phyloP scores from a whole-genome alignment of 1,140 invertebrate genomes.

The Trachymyrmex cornetzi region DNA sequence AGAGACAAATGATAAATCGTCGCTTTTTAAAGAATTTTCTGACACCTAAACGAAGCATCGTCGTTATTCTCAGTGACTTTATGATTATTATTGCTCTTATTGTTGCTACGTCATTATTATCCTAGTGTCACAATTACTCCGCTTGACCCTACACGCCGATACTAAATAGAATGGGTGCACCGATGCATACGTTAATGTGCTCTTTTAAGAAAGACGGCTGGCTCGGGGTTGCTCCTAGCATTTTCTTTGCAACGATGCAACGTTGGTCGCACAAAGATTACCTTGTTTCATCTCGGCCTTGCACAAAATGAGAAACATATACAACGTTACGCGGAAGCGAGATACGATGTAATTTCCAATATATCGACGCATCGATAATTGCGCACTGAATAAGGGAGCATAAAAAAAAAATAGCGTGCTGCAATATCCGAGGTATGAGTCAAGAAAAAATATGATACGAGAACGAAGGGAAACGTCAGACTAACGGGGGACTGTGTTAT shows the following conservation, averaged over 20 bases:
- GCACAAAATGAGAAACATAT: constrained; percentile 58
- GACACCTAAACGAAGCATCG: not conserved
- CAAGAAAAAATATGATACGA: constrained; percentile 60
- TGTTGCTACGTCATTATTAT: not conserved
- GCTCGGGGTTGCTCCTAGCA: constrained; percentile 3
- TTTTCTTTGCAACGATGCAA: constrained; percentile 48
- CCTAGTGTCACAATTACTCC: constrained; percentile 30
- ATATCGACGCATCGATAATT: constrained; percentile 63
- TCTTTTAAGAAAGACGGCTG: constrained; percentile 42
- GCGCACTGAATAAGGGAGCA: constrained; percentile 35
- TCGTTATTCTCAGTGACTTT: not conserved
- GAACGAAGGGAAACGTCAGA: constrained; percentile 57
- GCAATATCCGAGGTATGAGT: constrained; percentile 26
- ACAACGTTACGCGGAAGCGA: constrained; percentile 35
- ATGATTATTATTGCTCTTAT: constrained; percentile 30
- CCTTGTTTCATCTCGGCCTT: constrained; percentile 43
- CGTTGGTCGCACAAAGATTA: constrained; percentile 51
- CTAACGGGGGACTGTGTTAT: constrained; percentile 73
- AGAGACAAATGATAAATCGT: not conserved
- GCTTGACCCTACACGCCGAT: not conserved
- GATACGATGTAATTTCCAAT: constrained; percentile 58
- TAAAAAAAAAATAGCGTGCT: constrained; percentile 38
- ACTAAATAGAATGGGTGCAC: constrained; percentile 31
- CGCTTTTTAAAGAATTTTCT: not conserved
- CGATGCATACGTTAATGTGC: constrained; percentile 46